A percentile compares a stretch with the other conserved stretches of the same genome.
Conservation (phyloP, 2,888 invertebrate genomes). For the Lasioglossum vierecki region DNA sequence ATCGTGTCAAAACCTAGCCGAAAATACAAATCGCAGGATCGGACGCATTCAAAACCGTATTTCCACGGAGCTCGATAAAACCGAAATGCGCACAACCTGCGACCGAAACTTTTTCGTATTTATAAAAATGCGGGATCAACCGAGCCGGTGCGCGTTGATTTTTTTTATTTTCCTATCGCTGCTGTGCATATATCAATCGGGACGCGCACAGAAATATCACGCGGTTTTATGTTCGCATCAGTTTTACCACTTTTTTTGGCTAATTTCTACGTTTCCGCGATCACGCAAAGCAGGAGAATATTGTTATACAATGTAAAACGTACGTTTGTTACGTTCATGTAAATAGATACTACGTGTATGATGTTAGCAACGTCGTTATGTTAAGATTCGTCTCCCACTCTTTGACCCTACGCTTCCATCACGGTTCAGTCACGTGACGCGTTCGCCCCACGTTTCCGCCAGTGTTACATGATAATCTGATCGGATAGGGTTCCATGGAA, state of each 20-base stretch:
- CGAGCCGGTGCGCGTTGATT: conserved; percentile 28
- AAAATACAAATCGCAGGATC: conserved; percentile 20
- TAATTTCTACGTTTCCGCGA: neutral
- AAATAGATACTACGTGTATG: too few relatives aligned
- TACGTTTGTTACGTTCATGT: neutral
- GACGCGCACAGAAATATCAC: neutral
- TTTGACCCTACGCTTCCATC: too few relatives aligned
- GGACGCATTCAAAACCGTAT: conserved; percentile 19
- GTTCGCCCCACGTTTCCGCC: too few relatives aligned
- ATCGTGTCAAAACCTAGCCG: conserved; percentile 34
- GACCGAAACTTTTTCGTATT: conserved; percentile 43
- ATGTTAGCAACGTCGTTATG: too few relatives aligned
- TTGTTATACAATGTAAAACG: neutral
- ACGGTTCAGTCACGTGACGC: too few relatives aligned
- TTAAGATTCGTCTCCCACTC: too few relatives aligned
- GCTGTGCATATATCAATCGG: conserved; percentile 4
- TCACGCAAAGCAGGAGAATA: neutral
- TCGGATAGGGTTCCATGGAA: too few relatives aligned
- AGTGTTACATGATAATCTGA: too few relatives aligned
- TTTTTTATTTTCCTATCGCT: conserved; percentile 50
- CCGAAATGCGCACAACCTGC: conserved; percentile 14
- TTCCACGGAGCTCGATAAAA: conserved; percentile 40
- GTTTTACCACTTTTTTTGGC: neutral
- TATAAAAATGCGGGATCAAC: conserved; percentile 26
- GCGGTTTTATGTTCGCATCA: neutral